Conservation (phyloP, 2,797 vertebrate species). For the Lepidocolaptes lacrymiger region DNA sequence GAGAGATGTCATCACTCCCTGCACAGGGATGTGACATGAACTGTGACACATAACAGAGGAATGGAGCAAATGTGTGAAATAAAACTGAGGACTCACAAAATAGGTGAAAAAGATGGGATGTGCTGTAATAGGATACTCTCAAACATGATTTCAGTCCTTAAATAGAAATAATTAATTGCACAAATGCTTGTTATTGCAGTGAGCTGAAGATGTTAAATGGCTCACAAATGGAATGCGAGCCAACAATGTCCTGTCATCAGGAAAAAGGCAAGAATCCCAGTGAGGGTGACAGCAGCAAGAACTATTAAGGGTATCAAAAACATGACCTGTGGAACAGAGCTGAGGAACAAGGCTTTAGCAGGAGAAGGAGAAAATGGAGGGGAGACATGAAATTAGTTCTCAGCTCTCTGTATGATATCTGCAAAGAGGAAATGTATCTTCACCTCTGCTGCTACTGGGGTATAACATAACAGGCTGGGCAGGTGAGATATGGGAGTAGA, state of each 20-base stretch:
- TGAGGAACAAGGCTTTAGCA: not conserved
- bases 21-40: not conserved
- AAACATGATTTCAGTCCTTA: not conserved
- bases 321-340: not conserved
- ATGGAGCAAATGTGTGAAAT: not conserved
- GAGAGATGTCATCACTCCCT: not conserved
- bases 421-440: not conserved
- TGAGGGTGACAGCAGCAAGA: not conserved
- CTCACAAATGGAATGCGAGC: not conserved
- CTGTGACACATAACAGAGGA: not conserved
- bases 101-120: not conserved
- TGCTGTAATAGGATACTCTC: not conserved
- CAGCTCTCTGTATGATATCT: not conserved
- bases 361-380: not conserved
- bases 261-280: not conserved
- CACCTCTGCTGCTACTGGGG: not conserved
- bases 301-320: not conserved
- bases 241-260: not conserved
- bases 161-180: not conserved
- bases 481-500: not conserved
- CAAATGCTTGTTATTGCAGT: not conserved
- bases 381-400: not conserved
- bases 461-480: not conserved
- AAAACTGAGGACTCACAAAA: not conserved
- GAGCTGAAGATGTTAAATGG: not conserved